These are phyloP conservation scores for Galbula dea DNA, from an alignment of 2,113 vertebrate genomes.

Conservation along the genomic window DNA sequence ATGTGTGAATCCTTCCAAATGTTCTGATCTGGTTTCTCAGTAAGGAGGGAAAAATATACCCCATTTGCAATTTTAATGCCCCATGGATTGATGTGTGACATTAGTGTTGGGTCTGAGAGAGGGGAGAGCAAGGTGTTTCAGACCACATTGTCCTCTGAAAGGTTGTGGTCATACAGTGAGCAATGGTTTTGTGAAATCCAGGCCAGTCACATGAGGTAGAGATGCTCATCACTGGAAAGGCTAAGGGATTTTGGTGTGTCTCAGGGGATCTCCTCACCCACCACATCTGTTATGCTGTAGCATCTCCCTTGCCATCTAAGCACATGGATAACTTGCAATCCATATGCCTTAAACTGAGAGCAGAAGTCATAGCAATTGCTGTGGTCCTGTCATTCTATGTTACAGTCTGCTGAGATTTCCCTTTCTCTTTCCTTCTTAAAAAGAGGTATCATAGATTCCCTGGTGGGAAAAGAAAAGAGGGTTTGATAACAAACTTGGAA, in stretches of 20 bases:
- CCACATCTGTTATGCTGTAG: neutral
- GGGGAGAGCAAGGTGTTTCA: neutral
- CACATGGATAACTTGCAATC: neutral
- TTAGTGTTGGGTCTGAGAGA: neutral
- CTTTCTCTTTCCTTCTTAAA: neutral
- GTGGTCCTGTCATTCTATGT: neutral
- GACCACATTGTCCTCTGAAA: neutral
- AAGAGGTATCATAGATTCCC: neutral
- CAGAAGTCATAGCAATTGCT: neutral
- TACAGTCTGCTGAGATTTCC: neutral
- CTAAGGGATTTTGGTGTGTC: neutral
- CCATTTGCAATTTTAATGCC: neutral
- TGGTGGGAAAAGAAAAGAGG: neutral
- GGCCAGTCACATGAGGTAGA: neutral
- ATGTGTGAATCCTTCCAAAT: neutral
- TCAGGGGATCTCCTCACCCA: neutral
- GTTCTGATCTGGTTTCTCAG: neutral
- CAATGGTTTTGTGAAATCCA: neutral
- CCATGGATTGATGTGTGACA: neutral
- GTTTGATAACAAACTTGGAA: neutral
- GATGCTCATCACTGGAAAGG: neutral
- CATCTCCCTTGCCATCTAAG: neutral
- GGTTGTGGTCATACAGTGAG: neutral
- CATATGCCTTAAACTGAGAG: neutral
- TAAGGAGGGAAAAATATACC: neutral